Base-by-base conservation (phyloP, 2,888 invertebrate species). In the Dinocampus coccinellae region DNA sequence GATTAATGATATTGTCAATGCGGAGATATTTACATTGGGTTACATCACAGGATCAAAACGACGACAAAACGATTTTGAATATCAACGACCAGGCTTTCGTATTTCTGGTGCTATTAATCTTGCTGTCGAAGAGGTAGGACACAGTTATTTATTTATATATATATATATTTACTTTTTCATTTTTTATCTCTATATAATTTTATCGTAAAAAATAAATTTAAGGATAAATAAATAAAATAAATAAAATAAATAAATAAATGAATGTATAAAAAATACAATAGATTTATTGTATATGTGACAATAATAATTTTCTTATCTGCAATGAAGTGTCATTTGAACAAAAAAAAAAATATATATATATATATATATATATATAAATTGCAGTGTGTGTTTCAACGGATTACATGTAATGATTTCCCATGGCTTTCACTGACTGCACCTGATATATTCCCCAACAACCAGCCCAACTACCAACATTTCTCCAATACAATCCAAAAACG, bases 21-120 rank as follows among this genome's bases (percentile, higher is more conserved):
- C 89, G 29, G 92, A 94, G 79, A 91, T 90, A 62, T 95, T 94
- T 85, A 93, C 92, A 22, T 89, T 96, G 74, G 96, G 96, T 62
- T 96, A 96, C 87, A 89, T 96, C 76, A 96, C 96, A 1, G 96
- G 96, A 3, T 95, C 96, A 11, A 92, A 94, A 83, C 89, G 96
- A 74, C 90, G 92, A 72, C 92, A 92, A 22, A 94, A 94, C 22
- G 94, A 96, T 88, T 89, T 91, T 79, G 93, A 92, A 85, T 97
- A 97, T 86, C 92, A 93, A 70, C 91, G 93, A 74, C 97, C 96
- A 10, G 94, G 94, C 69, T 88, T 89, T 69, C 90, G 90, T 61
- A 92, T 92, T 80, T 92, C 92, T 82, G 97, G 97, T 36, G 97
- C 97, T 39, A 94, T 97, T 77, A 94, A 95, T 1, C 90, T 96